Evolutionary conservation across 1,140 invertebrate species (phyloP), one percentile per base, ranked within the genome.

Genomic region (Conopomorpha cramerella): DNA sequence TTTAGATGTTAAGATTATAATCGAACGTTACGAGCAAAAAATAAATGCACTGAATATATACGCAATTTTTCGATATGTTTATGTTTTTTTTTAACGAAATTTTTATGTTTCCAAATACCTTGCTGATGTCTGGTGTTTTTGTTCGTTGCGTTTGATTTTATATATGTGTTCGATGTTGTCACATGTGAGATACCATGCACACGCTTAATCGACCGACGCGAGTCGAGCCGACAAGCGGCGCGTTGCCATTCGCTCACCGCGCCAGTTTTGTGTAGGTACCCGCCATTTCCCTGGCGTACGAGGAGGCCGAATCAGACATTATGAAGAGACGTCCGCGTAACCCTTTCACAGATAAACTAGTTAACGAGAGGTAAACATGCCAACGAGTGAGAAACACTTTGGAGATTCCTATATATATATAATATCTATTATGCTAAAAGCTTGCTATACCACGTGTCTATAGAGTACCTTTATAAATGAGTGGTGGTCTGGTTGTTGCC

Each of bases 281-380:
- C 76, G 97, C 97, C 81, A 99, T 99, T 84, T 99, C 97, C 63
- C 86, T 99, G 83, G 96, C 97, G 78, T 99, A 99, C 84, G 97
- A 99, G 88, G 88, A 95, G 83, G 94, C 97, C 62, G 97, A 99
- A 84, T 94, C 92, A 80, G 97, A 99, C 88, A 99, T 99, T 83
- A 99, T 99, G 97, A 99, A 99, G 87, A 88, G 96, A 80, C 90
- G 90, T 79, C 97, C 97, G 80, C 88, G 97, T 89, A 95, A 99
- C 77, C 92, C 95, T 77, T 85, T 89, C 81, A 90, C 85, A 77
- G 95, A 98, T 86, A 96, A 96, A 84, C 88, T 98, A 70, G 96
- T 99, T 65, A 99, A 99, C 81, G 93, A 98, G 87, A 96, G 95
- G 91, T 94, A 91, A 87, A 77, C 66, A n/a, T n/a, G n/a, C n/a